phyloP scores from a whole-genome alignment of 2,113 vertebrate species.

The Urocolius indicus region DNA sequence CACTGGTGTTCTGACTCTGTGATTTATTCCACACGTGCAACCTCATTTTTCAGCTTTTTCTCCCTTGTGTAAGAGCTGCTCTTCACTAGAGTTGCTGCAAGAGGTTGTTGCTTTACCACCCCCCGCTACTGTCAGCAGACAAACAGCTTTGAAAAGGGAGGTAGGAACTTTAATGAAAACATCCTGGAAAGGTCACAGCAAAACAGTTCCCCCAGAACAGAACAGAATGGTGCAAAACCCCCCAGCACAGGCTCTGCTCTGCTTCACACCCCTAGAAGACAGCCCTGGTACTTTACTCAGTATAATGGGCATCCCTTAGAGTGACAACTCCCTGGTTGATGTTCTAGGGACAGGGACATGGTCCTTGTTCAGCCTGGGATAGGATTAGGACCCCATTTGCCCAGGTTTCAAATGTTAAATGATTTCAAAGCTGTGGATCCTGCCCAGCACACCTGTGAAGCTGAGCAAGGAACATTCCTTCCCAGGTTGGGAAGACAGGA shows the following conservation, averaged over 20 bases:
- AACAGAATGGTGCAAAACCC: background rate
- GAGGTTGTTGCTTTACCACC: background rate
- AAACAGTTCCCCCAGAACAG: background rate
- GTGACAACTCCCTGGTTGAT: rapidly evolving
- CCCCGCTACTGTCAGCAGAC: background rate
- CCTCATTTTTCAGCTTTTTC: background rate
- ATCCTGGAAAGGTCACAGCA: background rate
- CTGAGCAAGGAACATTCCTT: background rate
- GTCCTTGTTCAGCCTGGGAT: background rate
- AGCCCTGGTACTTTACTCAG: rapidly evolving
- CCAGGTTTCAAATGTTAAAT: rapidly evolving
- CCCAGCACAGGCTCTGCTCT: background rate
- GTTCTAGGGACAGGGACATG: background rate
- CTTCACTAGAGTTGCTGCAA: background rate
- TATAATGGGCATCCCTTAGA: background rate
- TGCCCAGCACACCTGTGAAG: background rate
- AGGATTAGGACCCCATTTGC: background rate
- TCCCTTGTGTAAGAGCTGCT: background rate
- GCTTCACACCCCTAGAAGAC: no score
- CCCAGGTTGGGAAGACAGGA: background rate
- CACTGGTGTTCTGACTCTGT: background rate
- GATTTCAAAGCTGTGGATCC: background rate
- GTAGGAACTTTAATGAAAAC: background rate
- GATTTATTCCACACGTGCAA: background rate
- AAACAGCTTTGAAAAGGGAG: background rate